These are phyloP conservation scores for Doryteuthis pealeii DNA, from an alignment of 1,140 invertebrate species.

Conservation along the genomic window DNA sequence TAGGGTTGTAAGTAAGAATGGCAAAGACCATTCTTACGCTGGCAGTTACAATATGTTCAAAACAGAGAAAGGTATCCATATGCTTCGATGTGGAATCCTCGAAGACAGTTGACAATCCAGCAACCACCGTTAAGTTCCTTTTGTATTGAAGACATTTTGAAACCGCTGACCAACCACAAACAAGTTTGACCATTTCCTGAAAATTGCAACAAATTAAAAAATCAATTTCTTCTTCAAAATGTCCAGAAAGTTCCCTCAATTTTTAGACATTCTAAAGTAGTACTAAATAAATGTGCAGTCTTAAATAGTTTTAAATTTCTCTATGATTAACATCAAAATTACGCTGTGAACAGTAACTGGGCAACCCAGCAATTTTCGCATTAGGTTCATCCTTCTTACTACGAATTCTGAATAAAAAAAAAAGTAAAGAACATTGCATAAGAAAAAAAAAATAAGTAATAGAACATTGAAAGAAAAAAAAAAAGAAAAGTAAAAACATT, in stretches of 20 bases:
- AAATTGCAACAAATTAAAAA: conserved; percentile 13
- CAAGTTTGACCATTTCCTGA: conserved; percentile 65
- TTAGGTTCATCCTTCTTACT: conserved; percentile 64
- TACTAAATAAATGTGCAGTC: too few relatives aligned
- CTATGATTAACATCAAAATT: too few relatives aligned
- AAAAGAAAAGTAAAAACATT: too few relatives aligned
- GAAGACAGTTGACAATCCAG: conserved; percentile 51
- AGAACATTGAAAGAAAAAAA: too few relatives aligned
- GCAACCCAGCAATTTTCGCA: conserved; percentile 61
- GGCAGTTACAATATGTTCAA: conserved; percentile 66
- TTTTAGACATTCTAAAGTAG: too few relatives aligned
- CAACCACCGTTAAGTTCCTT: conserved; percentile 56
- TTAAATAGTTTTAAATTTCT: too few relatives aligned
- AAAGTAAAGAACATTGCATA: too few relatives aligned
- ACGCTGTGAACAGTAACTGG: conserved; percentile 65
- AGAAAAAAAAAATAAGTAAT: too few relatives aligned
- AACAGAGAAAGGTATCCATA: conserved; percentile 66
- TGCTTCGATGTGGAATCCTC: conserved; percentile 59
- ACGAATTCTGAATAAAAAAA: conserved; percentile 55
- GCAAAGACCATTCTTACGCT: conserved; percentile 58
- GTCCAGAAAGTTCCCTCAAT: too few relatives aligned
- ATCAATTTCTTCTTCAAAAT: too few relatives aligned
- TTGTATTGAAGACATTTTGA: conserved; percentile 66
- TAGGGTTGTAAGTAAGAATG: too few relatives aligned
- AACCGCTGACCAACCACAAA: conserved; percentile 63